phyloP scores from a whole-genome alignment of 2,888 invertebrate genomes.

The Pammene fasciana region DNA sequence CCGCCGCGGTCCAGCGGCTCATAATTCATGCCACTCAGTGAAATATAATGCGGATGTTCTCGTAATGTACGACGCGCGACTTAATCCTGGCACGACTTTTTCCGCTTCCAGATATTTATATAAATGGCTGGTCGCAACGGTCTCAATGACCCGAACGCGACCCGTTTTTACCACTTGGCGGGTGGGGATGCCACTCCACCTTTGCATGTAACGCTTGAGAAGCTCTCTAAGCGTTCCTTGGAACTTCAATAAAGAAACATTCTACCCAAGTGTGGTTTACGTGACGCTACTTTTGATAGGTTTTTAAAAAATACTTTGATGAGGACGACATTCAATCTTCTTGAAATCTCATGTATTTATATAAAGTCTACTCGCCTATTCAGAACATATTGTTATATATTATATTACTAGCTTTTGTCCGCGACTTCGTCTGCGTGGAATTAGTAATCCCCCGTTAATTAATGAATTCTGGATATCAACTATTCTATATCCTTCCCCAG shows the following conservation, averaged over 20 bases:
- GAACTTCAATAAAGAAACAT: background rate
- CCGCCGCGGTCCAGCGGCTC: slow-evolving; percentile 64
- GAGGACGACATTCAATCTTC: no score
- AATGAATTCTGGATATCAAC: no score
- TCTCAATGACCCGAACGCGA: slow-evolving; percentile 55
- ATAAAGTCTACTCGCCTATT: no score
- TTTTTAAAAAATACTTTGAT: background rate
- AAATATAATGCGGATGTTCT: slow-evolving; percentile 79
- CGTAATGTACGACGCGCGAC: slow-evolving; percentile 78
- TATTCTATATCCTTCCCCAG: no score
- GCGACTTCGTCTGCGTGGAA: no score
- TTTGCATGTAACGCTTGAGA: slow-evolving; percentile 23
- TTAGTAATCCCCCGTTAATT: no score
- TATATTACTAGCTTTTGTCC: no score
- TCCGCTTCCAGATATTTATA: slow-evolving; percentile 67
- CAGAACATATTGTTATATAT: no score
- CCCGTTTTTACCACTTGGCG: slow-evolving; percentile 49
- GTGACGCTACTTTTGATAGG: background rate
- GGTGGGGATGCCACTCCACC: slow-evolving; percentile 12
- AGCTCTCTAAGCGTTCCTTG: slow-evolving; percentile 8
- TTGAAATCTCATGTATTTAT: no score
- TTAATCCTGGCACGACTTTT: slow-evolving; percentile 74
- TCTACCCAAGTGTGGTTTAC: background rate
- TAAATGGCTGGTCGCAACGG: slow-evolving; percentile 59
- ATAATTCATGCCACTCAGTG: slow-evolving; percentile 76